Evolutionary conservation across 2,113 vertebrate species (phyloP).

Genomic region (Epinephelus lanceolatus): DNA sequence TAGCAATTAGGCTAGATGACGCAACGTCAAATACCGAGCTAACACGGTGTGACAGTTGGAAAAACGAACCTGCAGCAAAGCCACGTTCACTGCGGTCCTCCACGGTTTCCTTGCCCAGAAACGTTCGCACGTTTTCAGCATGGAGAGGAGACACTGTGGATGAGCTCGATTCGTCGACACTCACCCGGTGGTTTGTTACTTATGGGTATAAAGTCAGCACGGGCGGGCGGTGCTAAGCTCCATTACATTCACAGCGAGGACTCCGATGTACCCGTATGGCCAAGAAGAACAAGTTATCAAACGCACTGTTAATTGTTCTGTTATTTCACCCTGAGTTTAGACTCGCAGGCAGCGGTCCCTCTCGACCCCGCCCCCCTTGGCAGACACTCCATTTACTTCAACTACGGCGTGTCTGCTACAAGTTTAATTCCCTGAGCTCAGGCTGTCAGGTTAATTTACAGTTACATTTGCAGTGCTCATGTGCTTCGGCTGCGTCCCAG

Average conservation of each 20-base stretch:
- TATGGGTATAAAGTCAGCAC: background rate
- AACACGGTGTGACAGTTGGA: background rate
- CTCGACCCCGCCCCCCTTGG: constrained; percentile 22
- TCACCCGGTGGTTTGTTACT: constrained; percentile 3
- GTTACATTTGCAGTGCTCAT: too few relatives aligned
- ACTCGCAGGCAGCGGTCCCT: constrained; percentile 11
- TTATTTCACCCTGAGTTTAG: background rate
- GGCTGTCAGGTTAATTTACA: background rate
- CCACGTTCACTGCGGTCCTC: constrained; percentile 44
- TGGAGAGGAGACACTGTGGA: constrained; percentile 18
- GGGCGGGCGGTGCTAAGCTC: constrained; percentile 36
- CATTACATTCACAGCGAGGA: rapidly evolving
- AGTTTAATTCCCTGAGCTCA: background rate
- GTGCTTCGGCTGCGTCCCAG: background rate
- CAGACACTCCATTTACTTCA: background rate
- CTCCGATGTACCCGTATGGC: too few relatives aligned
- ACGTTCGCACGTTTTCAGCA: constrained; percentile 42
- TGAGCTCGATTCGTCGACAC: constrained; percentile 50
- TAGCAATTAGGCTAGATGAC: background rate
- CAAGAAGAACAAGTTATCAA: background rate
- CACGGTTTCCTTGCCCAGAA: constrained; percentile 47
- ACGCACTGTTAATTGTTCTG: background rate
- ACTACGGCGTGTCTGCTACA: rapidly evolving
- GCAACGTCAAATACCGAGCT: background rate
- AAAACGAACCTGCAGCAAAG: constrained; percentile 67